Conservation (phyloP, 2,888 invertebrate species). For the Aspidiotus destructor region DNA sequence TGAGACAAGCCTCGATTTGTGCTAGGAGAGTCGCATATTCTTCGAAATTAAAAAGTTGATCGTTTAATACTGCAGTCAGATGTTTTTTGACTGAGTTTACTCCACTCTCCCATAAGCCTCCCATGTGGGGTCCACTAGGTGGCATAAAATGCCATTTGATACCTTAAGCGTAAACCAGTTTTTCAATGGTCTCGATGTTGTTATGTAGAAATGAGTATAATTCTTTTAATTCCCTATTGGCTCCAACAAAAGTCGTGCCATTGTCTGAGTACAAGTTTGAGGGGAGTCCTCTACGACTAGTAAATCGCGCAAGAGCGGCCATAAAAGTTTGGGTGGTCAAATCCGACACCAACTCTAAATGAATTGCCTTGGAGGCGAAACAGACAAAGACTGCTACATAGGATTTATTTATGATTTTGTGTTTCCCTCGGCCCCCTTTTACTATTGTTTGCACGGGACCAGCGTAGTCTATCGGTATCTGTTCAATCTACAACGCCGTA, state of each 20-base stretch:
- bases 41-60: constrained; percentile 19
- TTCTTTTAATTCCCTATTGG: not conserved
- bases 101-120: constrained; percentile 41
- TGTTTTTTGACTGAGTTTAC: constrained; percentile 39
- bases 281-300: not conserved
- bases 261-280: not conserved
- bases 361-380: not conserved
- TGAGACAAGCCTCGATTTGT: constrained; percentile 38
- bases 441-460: no score
- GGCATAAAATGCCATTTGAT: constrained; percentile 41
- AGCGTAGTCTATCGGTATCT: no score
- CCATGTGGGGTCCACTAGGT: constrained; percentile 40
- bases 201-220: not conserved
- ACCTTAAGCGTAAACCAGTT: constrained; percentile 14
- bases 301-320: not conserved
- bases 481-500: no score
- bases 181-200: not conserved
- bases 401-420: not conserved
- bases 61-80: constrained; percentile 28
- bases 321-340: not conserved
- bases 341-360: not conserved
- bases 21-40: constrained; percentile 35
- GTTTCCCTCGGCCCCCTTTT: not conserved
- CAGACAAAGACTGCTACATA: not conserved
- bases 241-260: not conserved